Conservation (phyloP, 2,113 vertebrate species). For the Lepisosteus oculatus region DNA sequence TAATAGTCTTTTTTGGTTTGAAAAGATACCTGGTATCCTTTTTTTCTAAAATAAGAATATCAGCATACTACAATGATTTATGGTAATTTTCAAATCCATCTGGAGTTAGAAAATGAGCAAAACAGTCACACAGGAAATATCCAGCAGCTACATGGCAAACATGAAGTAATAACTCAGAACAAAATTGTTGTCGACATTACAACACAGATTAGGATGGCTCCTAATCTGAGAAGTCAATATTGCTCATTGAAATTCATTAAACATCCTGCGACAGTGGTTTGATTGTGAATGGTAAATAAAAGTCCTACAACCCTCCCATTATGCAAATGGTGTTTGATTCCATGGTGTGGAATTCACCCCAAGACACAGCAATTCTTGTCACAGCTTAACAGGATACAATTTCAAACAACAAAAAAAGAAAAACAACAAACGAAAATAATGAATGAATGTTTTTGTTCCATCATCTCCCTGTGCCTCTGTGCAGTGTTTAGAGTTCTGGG, state of each 20-base stretch:
- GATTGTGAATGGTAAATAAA: slow-evolving; percentile 11
- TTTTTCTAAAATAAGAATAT: neutral
- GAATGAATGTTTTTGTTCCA: neutral
- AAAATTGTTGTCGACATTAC: slow-evolving; percentile 8
- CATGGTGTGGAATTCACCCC: neutral
- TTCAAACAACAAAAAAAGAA: neutral
- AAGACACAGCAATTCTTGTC: neutral
- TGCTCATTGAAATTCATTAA: slow-evolving; percentile 36
- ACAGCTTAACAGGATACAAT: slow-evolving; percentile 7
- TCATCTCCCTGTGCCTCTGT: neutral
- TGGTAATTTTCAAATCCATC: neutral
- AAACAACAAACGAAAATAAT: neutral
- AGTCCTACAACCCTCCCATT: slow-evolving; percentile 1
- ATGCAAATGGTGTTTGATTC: slow-evolving; percentile 1
- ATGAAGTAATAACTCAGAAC: slow-evolving; percentile 2
- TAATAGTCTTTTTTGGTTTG: no score
- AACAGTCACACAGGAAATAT: neutral
- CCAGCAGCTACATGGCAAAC: neutral
- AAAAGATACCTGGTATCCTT: no score
- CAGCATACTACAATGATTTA: neutral
- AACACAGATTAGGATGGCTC: slow-evolving; percentile 8
- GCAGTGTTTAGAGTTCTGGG: neutral
- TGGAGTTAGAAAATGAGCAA: neutral
- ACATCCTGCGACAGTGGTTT: neutral
- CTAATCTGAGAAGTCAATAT: slow-evolving; percentile 28